Percentiles rank a stretch among this genome's conserved stretches.
phyloP scores from a whole-genome alignment of 2,797 vertebrate genomes.

The Triplophysa bombifrons region DNA sequence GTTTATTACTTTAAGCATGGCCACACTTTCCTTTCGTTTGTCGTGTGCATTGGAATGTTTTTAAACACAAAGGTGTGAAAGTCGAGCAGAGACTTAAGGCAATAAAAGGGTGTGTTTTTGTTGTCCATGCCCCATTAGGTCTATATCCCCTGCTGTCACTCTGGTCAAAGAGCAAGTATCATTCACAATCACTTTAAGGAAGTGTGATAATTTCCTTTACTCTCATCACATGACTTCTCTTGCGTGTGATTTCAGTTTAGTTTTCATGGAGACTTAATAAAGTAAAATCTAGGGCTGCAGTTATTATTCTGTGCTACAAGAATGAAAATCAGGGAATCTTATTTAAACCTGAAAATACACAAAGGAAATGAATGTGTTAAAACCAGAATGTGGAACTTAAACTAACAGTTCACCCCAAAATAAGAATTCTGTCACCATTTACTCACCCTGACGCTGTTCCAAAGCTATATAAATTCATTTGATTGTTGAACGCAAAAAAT shows the following conservation, averaged over 20 bases:
- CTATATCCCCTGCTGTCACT: constrained; percentile 49
- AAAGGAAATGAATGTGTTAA: background rate
- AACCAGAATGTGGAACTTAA: background rate
- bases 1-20: background rate
- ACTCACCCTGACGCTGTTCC: no score
- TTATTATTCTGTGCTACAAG: background rate
- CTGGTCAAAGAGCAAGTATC: constrained; percentile 49
- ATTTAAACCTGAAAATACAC: background rate
- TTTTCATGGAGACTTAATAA: constrained; percentile 14
- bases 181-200: constrained; percentile 36
- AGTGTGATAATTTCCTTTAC: constrained; percentile 33
- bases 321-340: no score
- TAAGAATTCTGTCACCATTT: no score
- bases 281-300: background rate
- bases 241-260: constrained; percentile 40
- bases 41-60: background rate
- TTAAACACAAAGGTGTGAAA: constrained; percentile 25
- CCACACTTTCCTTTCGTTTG: background rate
- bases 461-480: no score
- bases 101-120: constrained; percentile 45
- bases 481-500: no score
- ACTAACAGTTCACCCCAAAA: no score
- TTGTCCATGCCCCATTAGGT: constrained; percentile 51
- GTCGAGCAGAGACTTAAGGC: background rate
- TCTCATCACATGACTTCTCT: constrained; percentile 31